phyloP scores from a whole-genome alignment of 2,797 vertebrate genomes.

The Threskiornis aethiopicus region DNA sequence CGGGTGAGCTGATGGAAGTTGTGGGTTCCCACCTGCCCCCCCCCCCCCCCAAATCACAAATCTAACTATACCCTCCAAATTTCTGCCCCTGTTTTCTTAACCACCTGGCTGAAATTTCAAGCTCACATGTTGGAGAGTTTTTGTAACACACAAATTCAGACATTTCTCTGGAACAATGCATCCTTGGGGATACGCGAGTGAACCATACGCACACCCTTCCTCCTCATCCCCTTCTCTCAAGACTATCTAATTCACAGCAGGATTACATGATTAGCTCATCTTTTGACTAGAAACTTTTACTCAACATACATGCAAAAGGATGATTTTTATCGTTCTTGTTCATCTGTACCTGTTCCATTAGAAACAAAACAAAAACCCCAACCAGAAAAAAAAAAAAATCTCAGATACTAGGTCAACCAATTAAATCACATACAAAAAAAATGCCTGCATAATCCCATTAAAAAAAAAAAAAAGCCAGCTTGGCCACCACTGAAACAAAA shows the following conservation, averaged over 20 bases:
- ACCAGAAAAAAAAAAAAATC: neutral
- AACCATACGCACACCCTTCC: neutral
- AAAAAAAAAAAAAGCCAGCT: neutral
- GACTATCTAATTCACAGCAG: neutral
- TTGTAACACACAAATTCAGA: neutral
- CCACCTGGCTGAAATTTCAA: neutral
- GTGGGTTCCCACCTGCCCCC: neutral
- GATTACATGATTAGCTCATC: neutral
- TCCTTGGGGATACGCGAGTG: neutral
- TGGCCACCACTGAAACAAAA: neutral
- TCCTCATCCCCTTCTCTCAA: neutral
- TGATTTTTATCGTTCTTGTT: neutral
- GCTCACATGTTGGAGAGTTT: rapidly evolving
- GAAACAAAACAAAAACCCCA: neutral
- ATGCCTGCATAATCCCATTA: rapidly evolving
- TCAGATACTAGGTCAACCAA: neutral
- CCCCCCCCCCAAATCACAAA: neutral
- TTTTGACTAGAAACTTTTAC: neutral
- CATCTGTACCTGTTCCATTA: neutral
- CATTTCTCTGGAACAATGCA: neutral
- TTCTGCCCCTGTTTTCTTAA: neutral
- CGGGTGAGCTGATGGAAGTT: neutral
- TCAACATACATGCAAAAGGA: neutral
- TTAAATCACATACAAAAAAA: neutral
- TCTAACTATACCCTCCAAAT: neutral